Evolutionary conservation across 2,797 vertebrate genomes (phyloP).

Genomic region (Columba guinea): DNA sequence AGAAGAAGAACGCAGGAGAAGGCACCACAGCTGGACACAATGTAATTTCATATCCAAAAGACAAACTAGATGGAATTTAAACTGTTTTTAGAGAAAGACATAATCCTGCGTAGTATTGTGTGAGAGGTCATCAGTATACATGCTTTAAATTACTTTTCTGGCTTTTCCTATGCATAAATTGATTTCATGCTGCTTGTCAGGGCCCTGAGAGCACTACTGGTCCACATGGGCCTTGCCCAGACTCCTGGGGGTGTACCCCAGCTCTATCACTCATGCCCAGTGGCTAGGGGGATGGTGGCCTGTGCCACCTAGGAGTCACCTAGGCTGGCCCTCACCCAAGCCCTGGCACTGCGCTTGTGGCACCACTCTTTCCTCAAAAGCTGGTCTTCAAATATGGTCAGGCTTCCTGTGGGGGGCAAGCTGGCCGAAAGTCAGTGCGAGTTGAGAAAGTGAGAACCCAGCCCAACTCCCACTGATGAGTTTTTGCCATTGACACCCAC

Average conservation of each 20-base stretch:
- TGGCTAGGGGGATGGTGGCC: fast-evolving
- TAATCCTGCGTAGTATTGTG: neutral
- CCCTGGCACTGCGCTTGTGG: fast-evolving
- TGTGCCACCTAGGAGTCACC: neutral
- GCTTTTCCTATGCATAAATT: neutral
- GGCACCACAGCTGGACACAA: neutral
- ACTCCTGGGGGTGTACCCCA: fast-evolving
- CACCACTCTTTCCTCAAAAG: neutral
- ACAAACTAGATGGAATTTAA: neutral
- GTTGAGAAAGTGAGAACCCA: fast-evolving
- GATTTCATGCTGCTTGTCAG: neutral
- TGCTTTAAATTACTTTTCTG: neutral
- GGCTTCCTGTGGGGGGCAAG: neutral
- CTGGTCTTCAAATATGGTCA: neutral
- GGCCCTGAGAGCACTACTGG: neutral
- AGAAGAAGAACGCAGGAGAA: neutral
- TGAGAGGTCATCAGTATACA: neutral
- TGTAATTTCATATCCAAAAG: neutral
- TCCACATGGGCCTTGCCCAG: neutral
- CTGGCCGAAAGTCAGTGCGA: fast-evolving
- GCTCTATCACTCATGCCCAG: neutral
- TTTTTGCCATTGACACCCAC: fast-evolving
- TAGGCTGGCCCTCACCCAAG: fast-evolving
- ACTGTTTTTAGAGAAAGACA: neutral
- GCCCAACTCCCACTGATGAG: fast-evolving